Conservation (phyloP, 1,140 invertebrate species). For the Xylocopa sonorina region DNA sequence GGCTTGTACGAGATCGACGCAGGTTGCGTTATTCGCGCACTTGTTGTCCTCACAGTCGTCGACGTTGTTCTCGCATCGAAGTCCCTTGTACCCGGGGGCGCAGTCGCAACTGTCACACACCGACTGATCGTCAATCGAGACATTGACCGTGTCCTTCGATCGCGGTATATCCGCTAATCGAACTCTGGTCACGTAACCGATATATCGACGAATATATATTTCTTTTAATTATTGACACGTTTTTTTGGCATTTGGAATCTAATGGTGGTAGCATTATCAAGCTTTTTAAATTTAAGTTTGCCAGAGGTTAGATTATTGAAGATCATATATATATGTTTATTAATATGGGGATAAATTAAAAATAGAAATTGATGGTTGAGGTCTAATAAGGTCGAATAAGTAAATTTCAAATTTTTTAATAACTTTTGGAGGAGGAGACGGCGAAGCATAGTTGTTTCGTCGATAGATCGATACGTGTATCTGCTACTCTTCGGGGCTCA, state of each 20-base stretch:
- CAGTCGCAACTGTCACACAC: conserved; percentile 90
- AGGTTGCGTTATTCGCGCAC: conserved; percentile 96
- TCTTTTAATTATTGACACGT: not conserved
- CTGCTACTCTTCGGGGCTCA: conserved; percentile 65
- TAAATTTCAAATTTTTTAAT: not conserved
- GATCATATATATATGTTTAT: no score
- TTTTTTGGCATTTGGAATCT: no score
- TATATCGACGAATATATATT: conserved; percentile 17
- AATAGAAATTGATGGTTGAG: no score
- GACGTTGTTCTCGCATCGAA: conserved; percentile 95
- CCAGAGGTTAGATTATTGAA: no score
- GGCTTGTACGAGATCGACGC: conserved; percentile 91
- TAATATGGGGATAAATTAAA: no score
- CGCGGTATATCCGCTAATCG: conserved; percentile 67
- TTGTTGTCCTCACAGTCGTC: conserved; percentile 92
- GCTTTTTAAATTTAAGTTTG: no score
- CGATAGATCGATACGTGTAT: conserved; percentile 45
- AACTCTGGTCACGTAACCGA: conserved; percentile 12
- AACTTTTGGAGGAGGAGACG: not conserved
- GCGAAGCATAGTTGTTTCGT: conserved; percentile 4
- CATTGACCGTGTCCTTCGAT: conserved; percentile 73
- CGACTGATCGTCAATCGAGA: conserved; percentile 77
- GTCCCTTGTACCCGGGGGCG: conserved; percentile 92
- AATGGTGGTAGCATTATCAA: no score
- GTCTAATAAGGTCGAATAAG: not conserved